Evolutionary conservation across 2,113 vertebrate species (phyloP).

Genomic region (Platysteira castanea): DNA sequence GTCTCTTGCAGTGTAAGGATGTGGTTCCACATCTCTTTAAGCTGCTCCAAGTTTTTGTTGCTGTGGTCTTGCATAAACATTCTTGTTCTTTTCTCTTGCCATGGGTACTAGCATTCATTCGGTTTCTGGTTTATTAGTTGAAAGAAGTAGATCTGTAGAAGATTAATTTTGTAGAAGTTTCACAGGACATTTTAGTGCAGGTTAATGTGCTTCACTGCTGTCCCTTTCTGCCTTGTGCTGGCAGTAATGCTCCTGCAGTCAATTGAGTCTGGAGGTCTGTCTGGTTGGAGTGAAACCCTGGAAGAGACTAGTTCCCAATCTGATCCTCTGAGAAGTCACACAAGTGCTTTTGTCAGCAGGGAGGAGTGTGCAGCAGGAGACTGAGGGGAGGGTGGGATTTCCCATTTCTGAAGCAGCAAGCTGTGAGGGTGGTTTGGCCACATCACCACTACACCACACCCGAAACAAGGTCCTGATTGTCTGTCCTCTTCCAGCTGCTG

Average conservation of each 20-base stretch:
- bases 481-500: background rate
- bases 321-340: background rate
- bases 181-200: background rate
- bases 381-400: slow-evolving; percentile 30
- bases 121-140: background rate
- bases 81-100: background rate
- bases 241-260: background rate
- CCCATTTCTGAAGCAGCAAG: background rate
- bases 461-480: background rate
- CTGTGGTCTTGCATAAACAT: background rate
- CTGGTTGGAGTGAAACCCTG: background rate
- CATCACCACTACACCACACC: slow-evolving; percentile 27
- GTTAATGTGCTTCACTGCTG: background rate
- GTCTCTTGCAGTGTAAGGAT: background rate
- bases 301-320: background rate
- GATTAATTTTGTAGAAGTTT: background rate
- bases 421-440: background rate
- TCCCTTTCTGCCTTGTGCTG: background rate
- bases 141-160: background rate
- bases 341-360: slow-evolving; percentile 52
- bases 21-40: background rate
- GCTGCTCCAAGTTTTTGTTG: background rate
- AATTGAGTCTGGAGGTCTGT: background rate
- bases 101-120: background rate
- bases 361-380: background rate